These are phyloP conservation scores for Nicator chloris DNA, from an alignment of 2,113 vertebrate species.

Conservation along the genomic window DNA sequence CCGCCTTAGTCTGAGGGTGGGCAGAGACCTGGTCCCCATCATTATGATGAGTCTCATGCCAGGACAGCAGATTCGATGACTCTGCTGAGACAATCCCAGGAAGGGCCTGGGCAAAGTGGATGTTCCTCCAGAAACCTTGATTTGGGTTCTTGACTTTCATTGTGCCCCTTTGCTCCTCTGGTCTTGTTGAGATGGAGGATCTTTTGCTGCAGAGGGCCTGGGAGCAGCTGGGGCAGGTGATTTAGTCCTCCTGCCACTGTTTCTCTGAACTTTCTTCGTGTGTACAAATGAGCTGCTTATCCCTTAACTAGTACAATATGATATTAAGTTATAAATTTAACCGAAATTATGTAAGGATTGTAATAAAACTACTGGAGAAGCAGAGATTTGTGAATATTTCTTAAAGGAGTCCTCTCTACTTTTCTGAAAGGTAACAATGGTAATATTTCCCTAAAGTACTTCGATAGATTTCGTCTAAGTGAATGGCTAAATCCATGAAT, in stretches of 20 bases:
- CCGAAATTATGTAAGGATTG: not conserved
- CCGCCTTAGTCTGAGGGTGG: not conserved
- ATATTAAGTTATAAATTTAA: not conserved
- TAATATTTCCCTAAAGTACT: not conserved
- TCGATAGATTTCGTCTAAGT: not conserved
- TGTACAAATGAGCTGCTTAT: not conserved
- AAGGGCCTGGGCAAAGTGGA: fast-evolving
- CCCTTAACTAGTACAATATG: not conserved
- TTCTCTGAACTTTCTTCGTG: not conserved
- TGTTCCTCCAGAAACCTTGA: not conserved
- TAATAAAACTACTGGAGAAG: not conserved
- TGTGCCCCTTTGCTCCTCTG: not conserved
- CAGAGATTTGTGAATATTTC: not conserved
- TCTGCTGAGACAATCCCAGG: not conserved
- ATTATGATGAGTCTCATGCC: not conserved
- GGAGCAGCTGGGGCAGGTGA: not conserved
- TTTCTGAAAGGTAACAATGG: not conserved
- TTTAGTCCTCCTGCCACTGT: not conserved
- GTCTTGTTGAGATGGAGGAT: not conserved
- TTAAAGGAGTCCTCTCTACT: not conserved
- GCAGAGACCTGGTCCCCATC: not conserved
- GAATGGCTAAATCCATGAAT: not conserved
- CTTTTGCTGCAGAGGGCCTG: not conserved
- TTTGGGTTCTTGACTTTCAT: not conserved
- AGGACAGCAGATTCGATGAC: not conserved